Evolutionary conservation across 2,888 invertebrate species (phyloP).

Genomic region (Drosophila phalerata): DNA sequence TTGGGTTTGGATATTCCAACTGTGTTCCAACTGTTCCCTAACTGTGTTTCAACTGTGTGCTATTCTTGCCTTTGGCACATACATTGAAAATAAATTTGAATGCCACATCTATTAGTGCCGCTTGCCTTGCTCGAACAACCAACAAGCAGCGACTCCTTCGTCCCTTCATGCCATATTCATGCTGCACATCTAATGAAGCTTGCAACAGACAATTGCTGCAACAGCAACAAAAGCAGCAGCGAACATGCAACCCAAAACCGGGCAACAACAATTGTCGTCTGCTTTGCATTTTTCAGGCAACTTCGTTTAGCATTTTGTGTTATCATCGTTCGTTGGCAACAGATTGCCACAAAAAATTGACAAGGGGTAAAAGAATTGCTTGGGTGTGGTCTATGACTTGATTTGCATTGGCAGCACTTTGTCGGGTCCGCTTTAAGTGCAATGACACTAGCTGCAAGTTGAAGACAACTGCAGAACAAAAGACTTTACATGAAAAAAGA

Average conservation of each 20-base stretch:
- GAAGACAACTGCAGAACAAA: background rate
- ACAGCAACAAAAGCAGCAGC: constrained; percentile 15
- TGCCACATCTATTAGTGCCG: constrained; percentile 54
- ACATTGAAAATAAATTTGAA: constrained; percentile 61
- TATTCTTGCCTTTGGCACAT: constrained; percentile 35
- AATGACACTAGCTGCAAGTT: constrained; percentile 30
- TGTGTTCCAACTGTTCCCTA: background rate
- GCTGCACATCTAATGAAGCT: constrained; percentile 63
- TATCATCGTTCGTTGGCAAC: constrained; percentile 56
- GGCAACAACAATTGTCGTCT: constrained; percentile 41
- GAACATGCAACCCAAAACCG: constrained; percentile 3
- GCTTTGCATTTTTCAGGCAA: constrained; percentile 50
- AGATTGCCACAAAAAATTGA: constrained; percentile 62
- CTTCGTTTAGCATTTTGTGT: constrained; percentile 59
- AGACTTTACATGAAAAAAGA: no score
- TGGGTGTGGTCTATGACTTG: constrained; percentile 46
- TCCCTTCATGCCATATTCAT: constrained; percentile 1
- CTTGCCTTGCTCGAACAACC: constrained; percentile 21
- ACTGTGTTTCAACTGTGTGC: constrained; percentile 11
- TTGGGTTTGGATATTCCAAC: constrained; percentile 7
- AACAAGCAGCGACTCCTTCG: constrained; percentile 13
- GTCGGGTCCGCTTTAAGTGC: constrained; percentile 8
- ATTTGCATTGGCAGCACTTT: constrained; percentile 55
- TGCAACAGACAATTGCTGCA: constrained; percentile 58
- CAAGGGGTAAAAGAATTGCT: constrained; percentile 32